Conservation (phyloP, 64 coral and sea anemone species). For the Trachythela sp. region DNA sequence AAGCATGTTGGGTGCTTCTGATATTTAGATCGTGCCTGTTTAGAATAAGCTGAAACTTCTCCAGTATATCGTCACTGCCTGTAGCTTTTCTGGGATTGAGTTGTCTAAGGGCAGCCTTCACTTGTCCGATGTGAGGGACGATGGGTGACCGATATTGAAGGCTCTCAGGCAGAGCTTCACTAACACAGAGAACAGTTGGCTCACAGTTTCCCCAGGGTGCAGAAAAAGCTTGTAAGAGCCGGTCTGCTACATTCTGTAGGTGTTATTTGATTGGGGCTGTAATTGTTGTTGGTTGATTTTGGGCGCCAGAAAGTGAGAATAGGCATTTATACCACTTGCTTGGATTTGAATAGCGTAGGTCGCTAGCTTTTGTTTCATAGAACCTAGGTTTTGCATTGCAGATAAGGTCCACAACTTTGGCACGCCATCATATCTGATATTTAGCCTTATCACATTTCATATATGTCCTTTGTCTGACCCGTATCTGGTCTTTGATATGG, state of each 20-base stretch:
- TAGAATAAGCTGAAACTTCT: slow-evolving; percentile 41
- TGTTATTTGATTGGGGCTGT: background rate
- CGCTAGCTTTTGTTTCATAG: slow-evolving; percentile 48
- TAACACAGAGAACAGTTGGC: background rate
- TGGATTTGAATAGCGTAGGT: too few species aligned
- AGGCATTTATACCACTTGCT: slow-evolving; percentile 51
- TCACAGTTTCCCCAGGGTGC: background rate
- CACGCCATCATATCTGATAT: slow-evolving; percentile 25
- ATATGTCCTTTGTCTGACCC: slow-evolving; percentile 44
- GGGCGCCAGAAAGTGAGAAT: slow-evolving; percentile 44
- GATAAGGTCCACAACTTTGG: slow-evolving; percentile 46
- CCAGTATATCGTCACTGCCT: slow-evolving; percentile 32
- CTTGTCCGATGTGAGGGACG: background rate
- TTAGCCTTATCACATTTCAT: slow-evolving; percentile 14
- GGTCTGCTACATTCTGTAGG: background rate
- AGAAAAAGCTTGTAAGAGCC: background rate
- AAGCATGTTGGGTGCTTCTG: slow-evolving; percentile 44
- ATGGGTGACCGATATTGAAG: background rate
- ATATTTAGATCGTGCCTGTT: slow-evolving; percentile 24
- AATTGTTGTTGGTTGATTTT: background rate
- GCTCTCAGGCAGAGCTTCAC: background rate
- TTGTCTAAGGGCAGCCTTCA: background rate
- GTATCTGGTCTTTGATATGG: slow-evolving; percentile 35
- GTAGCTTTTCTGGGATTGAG: slow-evolving; percentile 31
- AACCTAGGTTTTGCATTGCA: slow-evolving; percentile 41